Evolutionary conservation across 1,140 invertebrate species (phyloP), one percentile per base, ranked within the genome.

Genomic region (Heterodera schachtii): DNA sequence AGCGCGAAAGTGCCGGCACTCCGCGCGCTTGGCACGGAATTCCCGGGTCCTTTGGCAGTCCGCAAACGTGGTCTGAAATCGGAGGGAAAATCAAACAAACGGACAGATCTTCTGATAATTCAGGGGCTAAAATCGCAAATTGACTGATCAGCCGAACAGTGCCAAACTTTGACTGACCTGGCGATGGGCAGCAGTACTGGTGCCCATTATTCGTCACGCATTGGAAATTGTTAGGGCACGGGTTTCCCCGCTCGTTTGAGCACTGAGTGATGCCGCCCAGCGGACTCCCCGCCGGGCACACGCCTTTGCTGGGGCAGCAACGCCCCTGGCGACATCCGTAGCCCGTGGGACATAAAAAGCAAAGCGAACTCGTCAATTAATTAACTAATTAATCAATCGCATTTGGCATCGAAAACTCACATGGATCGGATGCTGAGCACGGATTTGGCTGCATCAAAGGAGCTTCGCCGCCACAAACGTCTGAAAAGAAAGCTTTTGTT

Each of bases 151-250:
- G 57, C 31, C 31, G 31, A 31, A 31, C 31, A 31, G 31, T 31
- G 31, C 31, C 31, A 31, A 31, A 64, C 5, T 60, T 19, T 60
- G 11, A 19, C 16, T 76, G 21, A 81, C 82, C 86, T 44, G 90
- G 81, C 44, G 86, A 81, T 43, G 88, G 88, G 77, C 88, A 89
- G 67, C 88, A 89, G 77, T 88, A 89, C 73, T 90, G 84, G 60
- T 83, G 77, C 46, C 89, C 88, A 47, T 85, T 85, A 47, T 82
- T 89, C 7, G 84, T 88, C 1, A 90, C 84, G 73, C 88, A 89
- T 67, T 90, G 83, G 75, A 89, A 88, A 43, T 88, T 88, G 43
- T 89, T 87, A 47, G 86, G 88, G 73, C 88, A 89, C 67, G 89
- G 88, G 64, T 89, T 90, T 11, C 81, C 74, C 16, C 57, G 57